Conservation (phyloP, 1,140 invertebrate genomes). For the Bombyx mandarina region DNA sequence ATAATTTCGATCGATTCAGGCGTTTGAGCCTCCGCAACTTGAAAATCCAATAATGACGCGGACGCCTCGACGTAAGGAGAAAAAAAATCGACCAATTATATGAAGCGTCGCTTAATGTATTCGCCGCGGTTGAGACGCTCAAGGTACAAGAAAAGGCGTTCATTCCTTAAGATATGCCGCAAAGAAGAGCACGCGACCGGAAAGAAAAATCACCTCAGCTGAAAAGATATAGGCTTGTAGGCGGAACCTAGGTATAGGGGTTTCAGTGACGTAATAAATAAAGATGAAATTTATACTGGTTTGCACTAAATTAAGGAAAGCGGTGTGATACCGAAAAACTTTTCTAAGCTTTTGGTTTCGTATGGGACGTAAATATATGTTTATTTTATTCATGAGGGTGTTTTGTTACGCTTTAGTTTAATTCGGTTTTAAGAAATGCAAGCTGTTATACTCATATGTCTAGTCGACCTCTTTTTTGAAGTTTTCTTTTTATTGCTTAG, state of each 20-base stretch:
- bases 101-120: slow-evolving; percentile 25
- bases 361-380: background rate
- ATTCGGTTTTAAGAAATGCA: no score
- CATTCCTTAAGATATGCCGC: slow-evolving; percentile 27
- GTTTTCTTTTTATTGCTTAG: no score
- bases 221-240: background rate
- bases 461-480: no score
- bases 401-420: no score
- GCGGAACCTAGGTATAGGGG: no score
- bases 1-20: background rate
- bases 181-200: slow-evolving; percentile 26
- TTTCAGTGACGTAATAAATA: no score
- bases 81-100: slow-evolving; percentile 27
- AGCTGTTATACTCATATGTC: no score
- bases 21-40: background rate
- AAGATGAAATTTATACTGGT: no score
- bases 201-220: slow-evolving; percentile 10
- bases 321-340: background rate
- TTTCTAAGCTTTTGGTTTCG: background rate
- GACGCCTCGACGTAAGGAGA: slow-evolving; percentile 7
- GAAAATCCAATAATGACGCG: slow-evolving; percentile 29
- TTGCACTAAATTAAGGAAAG: no score
- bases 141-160: slow-evolving; percentile 31
- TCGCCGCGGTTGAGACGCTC: slow-evolving; percentile 27
- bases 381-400: background rate